Evolutionary conservation across 2,797 vertebrate genomes (phyloP), one percentile per base, ranked within the genome.

Genomic region (Eospalax fontanierii): DNA sequence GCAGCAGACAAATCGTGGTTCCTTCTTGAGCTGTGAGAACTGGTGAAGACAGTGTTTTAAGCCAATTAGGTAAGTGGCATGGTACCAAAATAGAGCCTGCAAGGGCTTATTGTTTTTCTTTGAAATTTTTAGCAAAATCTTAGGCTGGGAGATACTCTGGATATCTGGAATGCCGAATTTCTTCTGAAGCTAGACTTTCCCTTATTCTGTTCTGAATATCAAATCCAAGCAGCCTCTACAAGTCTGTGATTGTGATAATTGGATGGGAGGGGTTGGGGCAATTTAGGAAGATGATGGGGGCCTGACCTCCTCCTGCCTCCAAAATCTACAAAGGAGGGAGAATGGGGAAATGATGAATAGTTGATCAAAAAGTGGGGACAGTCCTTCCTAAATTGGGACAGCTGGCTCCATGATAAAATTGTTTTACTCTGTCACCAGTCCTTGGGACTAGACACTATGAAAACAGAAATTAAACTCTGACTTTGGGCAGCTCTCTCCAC

Each of bases 161-260:
- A 68, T 59, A n/a, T 90, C 54, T 95, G 81, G 50, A 80, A 66
- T 63, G 24, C 35, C 40, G 65, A 63, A 75, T 86, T 93, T 89
- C 73, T 89, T 89, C 94, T 68, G 87, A 89, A 88, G 91, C 70
- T 74, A 54, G 35, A 82, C n/a, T 90, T 95, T 33, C 59, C 84
- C 71, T 90, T 95, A 76, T 75, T 94, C 73, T 75, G 70, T 84
- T 95, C 79, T 80, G 66, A 95, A 85, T 80, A 91, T 86, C 87
- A 86, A 83, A 84, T 35, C 54, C 11, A 2, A 95, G 79, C 66
- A 88, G 50, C 26, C 26, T 95, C 75, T 24, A 10, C 5, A 12
- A 94, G 78, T 89, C 89, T 96, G 46, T 96, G 96, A 97, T 96
- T 95, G 92, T 96, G 93, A 93, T 97, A 96, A 97, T 96, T 97